A percentile compares a stretch with the other conserved stretches of the same genome.
phyloP scores from a whole-genome alignment of 2,888 invertebrate genomes.

The Polylopha cassiicola region DNA sequence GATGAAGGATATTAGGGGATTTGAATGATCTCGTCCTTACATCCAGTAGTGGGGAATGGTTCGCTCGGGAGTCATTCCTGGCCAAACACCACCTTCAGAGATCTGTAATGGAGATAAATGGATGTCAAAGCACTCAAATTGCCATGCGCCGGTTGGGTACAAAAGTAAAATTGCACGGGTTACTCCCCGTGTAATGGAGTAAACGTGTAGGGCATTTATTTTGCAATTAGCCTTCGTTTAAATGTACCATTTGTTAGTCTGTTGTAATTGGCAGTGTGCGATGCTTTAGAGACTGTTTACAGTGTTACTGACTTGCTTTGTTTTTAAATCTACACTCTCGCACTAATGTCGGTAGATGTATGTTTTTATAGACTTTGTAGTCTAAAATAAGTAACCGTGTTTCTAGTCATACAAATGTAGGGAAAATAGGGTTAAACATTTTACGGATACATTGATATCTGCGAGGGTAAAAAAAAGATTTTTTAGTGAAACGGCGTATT shows the following conservation, averaged over 20 bases:
- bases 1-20: constrained; percentile 3
- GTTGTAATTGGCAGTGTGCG: constrained; percentile 24
- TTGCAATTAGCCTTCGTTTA: constrained; percentile 58
- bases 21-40: constrained; percentile 27
- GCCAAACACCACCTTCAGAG: constrained; percentile 39
- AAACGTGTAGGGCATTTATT: constrained; percentile 69
- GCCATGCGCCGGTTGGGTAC: constrained; percentile 38
- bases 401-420: too few species aligned
- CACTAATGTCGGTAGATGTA: background rate
- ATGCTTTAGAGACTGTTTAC: constrained; percentile 22
- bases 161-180: constrained; percentile 64
- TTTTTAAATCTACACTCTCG: constrained; percentile 4
- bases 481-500: too few species aligned
- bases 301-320: constrained; percentile 13
- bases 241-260: constrained; percentile 39
- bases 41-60: constrained; percentile 35
- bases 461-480: too few species aligned
- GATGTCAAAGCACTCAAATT: constrained; percentile 69
- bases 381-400: background rate
- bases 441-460: too few species aligned
- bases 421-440: too few species aligned
- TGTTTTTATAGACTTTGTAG: background rate
- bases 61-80: constrained; percentile 50
- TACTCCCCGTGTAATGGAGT: constrained; percentile 63
- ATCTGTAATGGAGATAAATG: constrained; percentile 74